These are phyloP conservation scores for Plebejus argus DNA, from an alignment of 2,888 invertebrate species.

Conservation along the genomic window DNA sequence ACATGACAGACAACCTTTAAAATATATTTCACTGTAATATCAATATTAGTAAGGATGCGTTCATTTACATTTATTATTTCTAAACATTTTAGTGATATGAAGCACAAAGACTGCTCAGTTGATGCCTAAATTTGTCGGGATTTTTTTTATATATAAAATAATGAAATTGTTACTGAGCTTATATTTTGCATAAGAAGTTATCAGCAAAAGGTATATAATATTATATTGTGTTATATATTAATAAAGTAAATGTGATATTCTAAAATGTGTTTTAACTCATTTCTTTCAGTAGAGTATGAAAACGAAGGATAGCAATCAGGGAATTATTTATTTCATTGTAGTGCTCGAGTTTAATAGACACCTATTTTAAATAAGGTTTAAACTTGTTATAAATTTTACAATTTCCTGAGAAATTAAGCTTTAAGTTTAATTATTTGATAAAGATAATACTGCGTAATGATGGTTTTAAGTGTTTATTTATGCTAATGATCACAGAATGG, in stretches of 20 bases:
- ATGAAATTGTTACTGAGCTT: slow-evolving; percentile 68
- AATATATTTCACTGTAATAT: too few species aligned
- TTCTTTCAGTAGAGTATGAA: background rate
- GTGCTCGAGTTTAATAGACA: too few species aligned
- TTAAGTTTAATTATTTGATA: too few species aligned
- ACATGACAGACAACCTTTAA: too few species aligned
- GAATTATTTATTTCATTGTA: too few species aligned
- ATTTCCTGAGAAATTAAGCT: too few species aligned
- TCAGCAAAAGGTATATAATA: slow-evolving; percentile 63
- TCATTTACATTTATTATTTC: too few species aligned
- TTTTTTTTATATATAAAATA: slow-evolving; percentile 67
- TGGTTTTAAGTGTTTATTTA: background rate
- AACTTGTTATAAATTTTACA: too few species aligned
- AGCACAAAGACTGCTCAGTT: slow-evolving; percentile 33
- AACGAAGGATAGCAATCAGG: background rate
- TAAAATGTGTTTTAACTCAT: slow-evolving; percentile 48
- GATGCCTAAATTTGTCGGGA: slow-evolving; percentile 61
- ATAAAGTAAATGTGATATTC: slow-evolving; percentile 77
- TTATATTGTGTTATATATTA: slow-evolving; percentile 72
- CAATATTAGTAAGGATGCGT: too few species aligned
- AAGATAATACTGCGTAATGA: background rate
- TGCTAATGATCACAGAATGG: background rate
- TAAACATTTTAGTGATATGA: background rate
- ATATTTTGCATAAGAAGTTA: slow-evolving; percentile 62
- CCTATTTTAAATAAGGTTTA: too few species aligned